Base-by-base conservation (phyloP, 35 echinoderm and acorn worm genomes). In the Apostichopus parvimensis region DNA sequence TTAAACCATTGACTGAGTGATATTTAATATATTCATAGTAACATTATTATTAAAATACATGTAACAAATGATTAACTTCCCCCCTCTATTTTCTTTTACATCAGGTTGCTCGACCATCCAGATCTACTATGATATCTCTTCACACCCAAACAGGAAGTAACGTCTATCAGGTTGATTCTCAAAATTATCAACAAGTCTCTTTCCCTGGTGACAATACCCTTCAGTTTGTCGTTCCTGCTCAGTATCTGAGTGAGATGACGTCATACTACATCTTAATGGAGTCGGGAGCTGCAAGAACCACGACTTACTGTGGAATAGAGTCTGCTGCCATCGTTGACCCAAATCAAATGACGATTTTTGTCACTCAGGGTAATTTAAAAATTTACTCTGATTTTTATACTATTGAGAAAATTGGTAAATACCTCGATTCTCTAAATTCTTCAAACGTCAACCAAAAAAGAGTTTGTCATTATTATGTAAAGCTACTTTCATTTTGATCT, bases 191-290 rank as follows among this genome's bases (percentile, higher is more conserved):
- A 45, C 21, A 82, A 57, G 90, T 9, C 58, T 61, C 58, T 61
- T 12, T 61, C 0, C 58, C 7, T 61, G 58, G 58, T 61, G 78
- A 82, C 55, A 60, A 80, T 18, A 65, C 77, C 25, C 56, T 92
- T 9, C 22, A 25, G 12, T 26, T 92, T 62, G 28, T 77, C 12
- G 57, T 66, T 20, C 57, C 77, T 6, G 23, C 12, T 8, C 53
- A 64, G 2, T 26, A 80, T 14, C 59, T 92, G 4, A 15, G 24
- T 6, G 78, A 81, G n/a, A 72, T 26, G 78, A 79, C 52, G 58
- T 53, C n/a, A 56, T 92, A 92, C 60, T 92, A 92, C 78, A 65
- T 92, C 82, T 58, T 92, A 56, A 92, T 92, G 77, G 57, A 92
- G 6, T 82, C 78, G 17, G 90, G 90, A 28, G 90, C 64, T 6